Evolutionary conservation across 2,888 invertebrate genomes (phyloP), one percentile per base, ranked within the genome.

Genomic region (Plemyria rubiginata): DNA sequence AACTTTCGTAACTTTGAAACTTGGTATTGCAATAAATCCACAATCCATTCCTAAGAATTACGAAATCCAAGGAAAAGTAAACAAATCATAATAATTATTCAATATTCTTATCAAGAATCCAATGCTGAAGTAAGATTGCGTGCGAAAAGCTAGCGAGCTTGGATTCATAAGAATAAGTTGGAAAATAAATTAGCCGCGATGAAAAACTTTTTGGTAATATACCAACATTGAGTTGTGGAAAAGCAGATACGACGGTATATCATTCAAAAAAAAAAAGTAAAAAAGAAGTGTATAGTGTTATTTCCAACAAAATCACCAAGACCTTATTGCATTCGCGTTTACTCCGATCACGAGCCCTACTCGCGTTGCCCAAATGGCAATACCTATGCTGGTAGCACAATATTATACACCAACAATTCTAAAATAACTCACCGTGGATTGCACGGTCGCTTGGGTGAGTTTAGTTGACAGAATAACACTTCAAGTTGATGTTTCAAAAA

Each of bases 161-260:
- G 80, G 87, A 86, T 87, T 90, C 86, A 88, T 87, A 88, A 90
- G 89, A 91, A 90, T 91, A 88, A 85, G 85, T 87, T 80, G 84
- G 85, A 85, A 92, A 90, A 90, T 92, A 92, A 91, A 92, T 91
- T 90, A 90, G 82, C 83, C 85, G 80, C 84, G 86, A 87, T 86
- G 90, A 85, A 84, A 90, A 90, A 88, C 79, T 91, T 92, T 89
- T 87, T 76, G 82, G 86, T 87, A 86, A 87, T 38, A 89, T 87
- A 89, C 79, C 77, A 85, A 54, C 48, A 58, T 22, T 5, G 50
- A 16, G 22, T 3, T 12, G 32, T 38, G 29, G 40, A 55, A 55
- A 46, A 52, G 12, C 36, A 41, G 55, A 64, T 43, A 55, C 15
- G 38, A 43, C 8, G 4, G 0, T 38, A 11, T 38, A 38, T 38